Evolutionary conservation across 2,797 vertebrate species (phyloP).

Genomic region (Diceros bicornis): DNA sequence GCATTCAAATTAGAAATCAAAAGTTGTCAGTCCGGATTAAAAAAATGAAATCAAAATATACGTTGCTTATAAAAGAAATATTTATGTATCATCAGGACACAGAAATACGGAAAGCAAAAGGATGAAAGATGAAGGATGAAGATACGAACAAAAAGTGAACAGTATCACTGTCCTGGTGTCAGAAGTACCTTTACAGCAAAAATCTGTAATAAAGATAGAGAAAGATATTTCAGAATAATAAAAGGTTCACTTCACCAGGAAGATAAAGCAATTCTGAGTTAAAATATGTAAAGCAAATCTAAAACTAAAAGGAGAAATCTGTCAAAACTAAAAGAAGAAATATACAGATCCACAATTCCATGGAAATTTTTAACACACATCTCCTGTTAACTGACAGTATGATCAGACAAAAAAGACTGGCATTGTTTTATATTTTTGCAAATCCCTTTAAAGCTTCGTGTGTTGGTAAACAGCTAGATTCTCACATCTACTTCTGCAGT

Average conservation of each 20-base stretch:
- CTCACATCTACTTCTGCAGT: not conserved
- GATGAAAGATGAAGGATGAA: not conserved
- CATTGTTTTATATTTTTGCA: not conserved
- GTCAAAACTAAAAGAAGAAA: not conserved
- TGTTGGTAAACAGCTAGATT: not conserved
- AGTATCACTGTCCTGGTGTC: not conserved
- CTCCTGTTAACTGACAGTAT: not conserved
- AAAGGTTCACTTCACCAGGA: not conserved
- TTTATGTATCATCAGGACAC: not conserved
- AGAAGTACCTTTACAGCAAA: not conserved
- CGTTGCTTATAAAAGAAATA: not conserved
- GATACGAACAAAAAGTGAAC: not conserved
- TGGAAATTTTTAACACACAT: not conserved
- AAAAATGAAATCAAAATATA: not conserved
- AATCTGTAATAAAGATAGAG: not conserved
- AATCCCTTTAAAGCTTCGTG: not conserved
- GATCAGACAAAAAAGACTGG: not conserved
- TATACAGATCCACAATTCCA: not conserved
- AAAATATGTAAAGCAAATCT: not conserved
- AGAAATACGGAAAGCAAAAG: not conserved
- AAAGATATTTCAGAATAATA: not conserved
- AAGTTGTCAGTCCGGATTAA: not conserved
- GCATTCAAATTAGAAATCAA: slow-evolving; percentile 32
- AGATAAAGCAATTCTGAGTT: not conserved
- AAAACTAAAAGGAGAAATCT: not conserved